Conservation (phyloP, 2,888 invertebrate genomes). For the Drosophila atroscutellata region DNA sequence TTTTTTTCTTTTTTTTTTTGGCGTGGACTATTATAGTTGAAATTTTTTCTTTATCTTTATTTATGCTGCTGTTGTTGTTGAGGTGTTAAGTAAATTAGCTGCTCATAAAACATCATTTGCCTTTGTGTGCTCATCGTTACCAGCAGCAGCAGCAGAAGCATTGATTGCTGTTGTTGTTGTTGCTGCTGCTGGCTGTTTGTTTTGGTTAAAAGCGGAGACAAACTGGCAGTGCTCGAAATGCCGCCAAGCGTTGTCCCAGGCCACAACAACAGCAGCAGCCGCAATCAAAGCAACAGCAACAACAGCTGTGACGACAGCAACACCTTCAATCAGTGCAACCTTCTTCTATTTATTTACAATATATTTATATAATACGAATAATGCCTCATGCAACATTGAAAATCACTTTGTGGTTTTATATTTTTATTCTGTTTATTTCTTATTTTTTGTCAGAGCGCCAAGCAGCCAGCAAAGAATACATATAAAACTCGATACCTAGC, state of each 20-base stretch:
- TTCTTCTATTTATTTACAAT: slow-evolving; percentile 29
- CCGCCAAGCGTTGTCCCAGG: slow-evolving; percentile 47
- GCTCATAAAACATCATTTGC: slow-evolving; percentile 80
- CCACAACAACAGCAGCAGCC: slow-evolving; percentile 25
- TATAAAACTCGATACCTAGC: slow-evolving; percentile 12
- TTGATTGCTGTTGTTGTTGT: slow-evolving; percentile 41
- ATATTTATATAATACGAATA: slow-evolving; percentile 52
- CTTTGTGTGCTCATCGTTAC: slow-evolving; percentile 63
- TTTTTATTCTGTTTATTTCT: slow-evolving; percentile 3
- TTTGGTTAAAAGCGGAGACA: slow-evolving; percentile 72
- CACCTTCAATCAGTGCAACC: slow-evolving; percentile 50
- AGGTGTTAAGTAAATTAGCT: slow-evolving; percentile 82
- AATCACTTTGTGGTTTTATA: slow-evolving; percentile 72
- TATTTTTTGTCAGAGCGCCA: slow-evolving; percentile 62
- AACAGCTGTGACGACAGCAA: slow-evolving; percentile 36
- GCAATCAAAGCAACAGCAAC: slow-evolving; percentile 10
- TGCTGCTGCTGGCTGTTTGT: slow-evolving; percentile 55
- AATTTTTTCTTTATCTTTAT: slow-evolving; percentile 48
- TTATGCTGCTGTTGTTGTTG: slow-evolving; percentile 54
- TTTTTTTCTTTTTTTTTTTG: slow-evolving; percentile 51
- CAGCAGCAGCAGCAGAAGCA: slow-evolving; percentile 48
- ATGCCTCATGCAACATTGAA: slow-evolving; percentile 65
- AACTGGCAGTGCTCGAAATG: slow-evolving; percentile 68
- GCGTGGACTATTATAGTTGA: slow-evolving; percentile 65
- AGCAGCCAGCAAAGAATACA: slow-evolving; percentile 34